A percentile compares a stretch with the other conserved stretches of the same genome.
phyloP scores from a whole-genome alignment of 2,797 vertebrate species.

The Gadopsis marmoratus region DNA sequence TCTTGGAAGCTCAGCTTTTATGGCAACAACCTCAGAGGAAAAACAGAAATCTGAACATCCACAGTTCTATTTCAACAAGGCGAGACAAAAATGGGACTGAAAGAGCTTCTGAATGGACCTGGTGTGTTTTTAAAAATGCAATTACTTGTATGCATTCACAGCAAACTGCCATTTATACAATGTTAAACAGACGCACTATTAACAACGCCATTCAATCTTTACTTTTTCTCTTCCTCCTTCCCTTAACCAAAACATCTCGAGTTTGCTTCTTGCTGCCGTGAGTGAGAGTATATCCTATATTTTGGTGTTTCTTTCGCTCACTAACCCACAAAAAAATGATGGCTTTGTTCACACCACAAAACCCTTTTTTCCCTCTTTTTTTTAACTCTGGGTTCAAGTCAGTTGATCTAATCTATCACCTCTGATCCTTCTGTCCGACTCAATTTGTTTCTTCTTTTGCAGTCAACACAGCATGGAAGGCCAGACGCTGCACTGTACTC shows the following conservation, averaged over 20 bases:
- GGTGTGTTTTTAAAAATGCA: neutral
- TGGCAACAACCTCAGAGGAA: neutral
- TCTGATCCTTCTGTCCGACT: slow-evolving; percentile 32
- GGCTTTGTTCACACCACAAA: neutral
- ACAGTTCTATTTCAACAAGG: neutral
- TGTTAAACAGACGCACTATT: neutral
- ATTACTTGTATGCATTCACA: neutral
- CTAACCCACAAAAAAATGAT: neutral
- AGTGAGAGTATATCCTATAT: neutral
- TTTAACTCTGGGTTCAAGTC: slow-evolving; percentile 14
- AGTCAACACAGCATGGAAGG: slow-evolving; percentile 44
- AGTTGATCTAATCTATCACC: slow-evolving; percentile 26
- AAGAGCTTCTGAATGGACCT: neutral
- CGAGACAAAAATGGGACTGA: neutral
- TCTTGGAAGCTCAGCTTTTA: neutral
- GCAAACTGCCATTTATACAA: neutral
- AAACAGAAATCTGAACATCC: neutral
- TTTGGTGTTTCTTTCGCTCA: neutral
- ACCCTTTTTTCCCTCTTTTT: too few relatives aligned
- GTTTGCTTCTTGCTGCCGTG: neutral
- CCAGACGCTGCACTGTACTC: neutral
- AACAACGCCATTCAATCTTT: neutral
- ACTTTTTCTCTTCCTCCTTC: neutral
- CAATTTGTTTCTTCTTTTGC: slow-evolving; percentile 47
- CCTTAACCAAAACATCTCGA: neutral